phyloP scores from a whole-genome alignment of 2,113 vertebrate genomes.

The Chloropsis cyanopogon region DNA sequence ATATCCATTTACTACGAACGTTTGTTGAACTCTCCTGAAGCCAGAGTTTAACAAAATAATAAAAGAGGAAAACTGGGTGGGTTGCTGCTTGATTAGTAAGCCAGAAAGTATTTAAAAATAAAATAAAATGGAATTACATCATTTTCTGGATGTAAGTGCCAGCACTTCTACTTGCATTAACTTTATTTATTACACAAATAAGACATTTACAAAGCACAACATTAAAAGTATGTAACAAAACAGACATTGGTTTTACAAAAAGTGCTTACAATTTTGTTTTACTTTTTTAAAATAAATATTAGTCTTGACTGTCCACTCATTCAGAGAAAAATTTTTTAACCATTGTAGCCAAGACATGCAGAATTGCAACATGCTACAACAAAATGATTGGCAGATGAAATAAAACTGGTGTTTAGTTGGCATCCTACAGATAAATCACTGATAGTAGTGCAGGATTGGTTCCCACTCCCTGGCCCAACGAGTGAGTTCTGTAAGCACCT shows the following conservation, averaged over 20 bases:
- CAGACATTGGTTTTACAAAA: conserved; percentile 88
- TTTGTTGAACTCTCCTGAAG: conserved; percentile 52
- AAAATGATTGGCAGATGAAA: conserved; percentile 69
- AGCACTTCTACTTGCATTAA: conserved; percentile 80
- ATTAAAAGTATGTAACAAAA: conserved; percentile 92
- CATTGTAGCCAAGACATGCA: conserved; percentile 82
- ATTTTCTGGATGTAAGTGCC: conserved; percentile 76
- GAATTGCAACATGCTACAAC: conserved; percentile 83
- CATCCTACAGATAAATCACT: conserved; percentile 23
- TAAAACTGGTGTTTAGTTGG: conserved; percentile 63
- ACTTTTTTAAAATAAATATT: conserved; percentile 97
- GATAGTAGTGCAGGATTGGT: conserved; percentile 7
- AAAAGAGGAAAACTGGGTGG: conserved; percentile 55
- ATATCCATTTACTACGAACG: conserved; percentile 49
- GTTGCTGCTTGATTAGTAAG: conserved; percentile 48
- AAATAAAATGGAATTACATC: conserved; percentile 72
- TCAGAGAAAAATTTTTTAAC: conserved; percentile 77
- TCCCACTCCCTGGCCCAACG: conserved; percentile 16
- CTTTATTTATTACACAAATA: conserved; percentile 95
- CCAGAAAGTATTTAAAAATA: conserved; percentile 64
- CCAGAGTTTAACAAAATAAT: conserved; percentile 60
- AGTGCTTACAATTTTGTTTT: conserved; percentile 93
- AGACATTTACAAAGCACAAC: conserved; percentile 92
- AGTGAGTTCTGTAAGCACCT: conserved; percentile 56
- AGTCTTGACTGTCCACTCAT: conserved; percentile 78